These are phyloP conservation scores for Sigmodon hispidus DNA, from an alignment of 2,113 vertebrate species.

Conservation along the genomic window DNA sequence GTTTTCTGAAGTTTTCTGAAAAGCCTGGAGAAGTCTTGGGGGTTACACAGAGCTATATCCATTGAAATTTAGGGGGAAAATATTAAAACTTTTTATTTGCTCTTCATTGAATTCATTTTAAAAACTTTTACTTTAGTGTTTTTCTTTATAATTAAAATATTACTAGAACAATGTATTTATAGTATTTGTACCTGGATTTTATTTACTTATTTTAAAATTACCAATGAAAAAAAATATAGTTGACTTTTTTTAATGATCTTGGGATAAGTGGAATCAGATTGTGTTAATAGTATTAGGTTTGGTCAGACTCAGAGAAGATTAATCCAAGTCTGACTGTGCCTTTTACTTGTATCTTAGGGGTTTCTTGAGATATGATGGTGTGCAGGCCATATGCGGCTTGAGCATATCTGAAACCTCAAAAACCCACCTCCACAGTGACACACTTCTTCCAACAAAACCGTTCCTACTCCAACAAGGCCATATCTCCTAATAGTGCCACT, in stretches of 20 bases:
- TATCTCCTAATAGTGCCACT: background rate
- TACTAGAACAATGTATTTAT: background rate
- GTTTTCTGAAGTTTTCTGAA: background rate
- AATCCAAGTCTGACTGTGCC: background rate
- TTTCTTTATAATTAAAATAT: slow-evolving; percentile 9
- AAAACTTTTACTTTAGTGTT: background rate
- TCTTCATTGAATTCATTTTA: background rate
- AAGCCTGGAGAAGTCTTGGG: background rate
- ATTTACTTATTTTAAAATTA: slow-evolving; percentile 29
- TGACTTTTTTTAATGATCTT: slow-evolving; percentile 41
- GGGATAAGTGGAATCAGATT: background rate
- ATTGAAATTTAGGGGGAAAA: background rate
- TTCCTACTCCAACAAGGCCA: background rate
- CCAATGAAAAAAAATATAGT: background rate
- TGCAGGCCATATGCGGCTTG: background rate
- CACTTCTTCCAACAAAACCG: background rate
- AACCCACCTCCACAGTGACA: background rate
- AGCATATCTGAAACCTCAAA: background rate
- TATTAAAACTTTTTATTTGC: background rate
- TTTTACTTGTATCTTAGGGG: background rate
- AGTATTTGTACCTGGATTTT: slow-evolving; percentile 6
- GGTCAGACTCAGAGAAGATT: slow-evolving; percentile 31
- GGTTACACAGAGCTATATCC: background rate
- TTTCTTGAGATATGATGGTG: background rate
- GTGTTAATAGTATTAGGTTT: background rate